Evolutionary conservation across 2,113 vertebrate genomes (phyloP).

Genomic region (Phyllopteryx taeniolatus): DNA sequence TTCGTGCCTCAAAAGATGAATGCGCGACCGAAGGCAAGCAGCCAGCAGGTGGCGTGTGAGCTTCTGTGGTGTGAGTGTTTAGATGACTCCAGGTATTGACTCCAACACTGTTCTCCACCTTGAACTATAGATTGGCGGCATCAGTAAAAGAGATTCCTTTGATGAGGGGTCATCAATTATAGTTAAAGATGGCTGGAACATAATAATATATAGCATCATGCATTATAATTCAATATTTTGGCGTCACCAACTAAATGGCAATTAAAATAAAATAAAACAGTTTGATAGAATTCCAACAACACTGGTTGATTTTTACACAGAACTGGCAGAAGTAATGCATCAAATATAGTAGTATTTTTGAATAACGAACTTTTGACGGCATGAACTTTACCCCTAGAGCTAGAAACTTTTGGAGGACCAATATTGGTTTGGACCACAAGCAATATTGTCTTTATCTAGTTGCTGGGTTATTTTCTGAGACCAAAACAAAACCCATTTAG

Average conservation of each 20-base stretch:
- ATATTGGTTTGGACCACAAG: too few species aligned
- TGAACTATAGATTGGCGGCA: slow-evolving; percentile 12
- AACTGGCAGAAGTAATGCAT: background rate
- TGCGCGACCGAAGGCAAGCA: slow-evolving; percentile 29
- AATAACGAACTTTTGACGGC: too few species aligned
- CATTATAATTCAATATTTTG: background rate
- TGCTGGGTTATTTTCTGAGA: too few species aligned
- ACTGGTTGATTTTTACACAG: background rate
- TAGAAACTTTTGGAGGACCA: too few species aligned
- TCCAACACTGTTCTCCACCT: background rate
- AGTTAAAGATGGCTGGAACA: background rate
- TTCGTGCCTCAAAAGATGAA: slow-evolving; percentile 29
- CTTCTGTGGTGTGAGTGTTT: slow-evolving; percentile 12
- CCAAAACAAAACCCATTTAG: too few species aligned
- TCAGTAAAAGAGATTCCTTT: too few species aligned
- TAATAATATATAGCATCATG: background rate
- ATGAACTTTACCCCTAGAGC: too few species aligned
- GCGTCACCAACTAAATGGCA: background rate
- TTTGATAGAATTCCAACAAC: background rate
- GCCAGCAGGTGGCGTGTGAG: slow-evolving; percentile 17
- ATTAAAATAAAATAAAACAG: background rate
- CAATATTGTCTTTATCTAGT: too few species aligned
- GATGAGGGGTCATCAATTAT: too few species aligned
- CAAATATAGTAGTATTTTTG: background rate
- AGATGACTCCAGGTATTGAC: slow-evolving; percentile 20